Evolutionary conservation across 1,140 invertebrate genomes (phyloP), one percentile per base, ranked within the genome.

Genomic region (Ectropis grisescens): DNA sequence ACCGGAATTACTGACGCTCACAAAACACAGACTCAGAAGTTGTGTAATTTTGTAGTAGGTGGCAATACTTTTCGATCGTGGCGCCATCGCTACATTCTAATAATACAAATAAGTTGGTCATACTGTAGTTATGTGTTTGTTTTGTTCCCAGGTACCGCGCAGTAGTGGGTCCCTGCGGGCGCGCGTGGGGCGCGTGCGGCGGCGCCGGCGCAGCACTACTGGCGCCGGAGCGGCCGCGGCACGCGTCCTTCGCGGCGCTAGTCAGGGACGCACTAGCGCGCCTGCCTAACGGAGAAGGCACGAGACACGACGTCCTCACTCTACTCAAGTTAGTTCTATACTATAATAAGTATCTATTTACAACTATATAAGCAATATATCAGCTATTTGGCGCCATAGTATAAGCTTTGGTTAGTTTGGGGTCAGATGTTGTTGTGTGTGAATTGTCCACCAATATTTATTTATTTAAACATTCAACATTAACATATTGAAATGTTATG

Each of bases 271-370:
- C 96, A 2, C 93, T 95, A 0, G 95, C 96, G 0, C 82, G 96
- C 26, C 82, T 98, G 37, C 96, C 96, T 0, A 97, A 95, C 74
- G 95, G 96, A 0, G 94, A 98, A 83, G 96, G 96, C 12, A 96
- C 95, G 0, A 80, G 95, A 13, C 88, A 91, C 2, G 95, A 98
- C 56, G 96, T 98, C 11, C 55, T 74, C 22, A 67, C 58, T n/a
- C 35, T 81, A 32, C 57, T 82, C 29, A 75, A 55, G 72, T 72
- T 14, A 33, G 45, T 39, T 19, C n/a, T n/a, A 6, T 27, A 5
- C 11, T 2, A 8, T 29, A 2, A 4, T 33, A 10, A 27, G 5
- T 37, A n/a, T n/a, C n/a, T n/a, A n/a, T n/a, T n/a, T n/a, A n/a
- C n/a, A n/a, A n/a, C n/a, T n/a, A n/a, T n/a, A n/a, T n/a, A n/a